Conservation (phyloP, 37 sponge, comb jelly and placozoan genomes). For the Chondrilla cf. caribensis region DNA sequence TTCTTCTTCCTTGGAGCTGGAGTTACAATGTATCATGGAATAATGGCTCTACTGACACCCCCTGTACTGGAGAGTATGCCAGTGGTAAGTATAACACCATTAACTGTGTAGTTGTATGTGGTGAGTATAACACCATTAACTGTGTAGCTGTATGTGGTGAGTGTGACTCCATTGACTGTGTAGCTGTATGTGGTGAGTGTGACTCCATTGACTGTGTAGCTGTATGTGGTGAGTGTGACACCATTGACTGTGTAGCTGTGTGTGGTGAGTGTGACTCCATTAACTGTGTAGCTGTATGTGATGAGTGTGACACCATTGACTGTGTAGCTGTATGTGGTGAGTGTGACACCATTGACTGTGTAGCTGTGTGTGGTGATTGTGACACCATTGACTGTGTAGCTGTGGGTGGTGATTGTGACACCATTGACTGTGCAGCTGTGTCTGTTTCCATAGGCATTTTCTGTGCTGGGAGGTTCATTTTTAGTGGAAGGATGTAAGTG, state of each 20-base stretch:
- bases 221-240: not conserved
- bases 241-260: too few relatives aligned
- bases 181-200: constrained; percentile 71
- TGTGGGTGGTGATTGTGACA: constrained; percentile 62
- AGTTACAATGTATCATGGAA: constrained; percentile 89
- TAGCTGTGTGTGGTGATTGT: not conserved
- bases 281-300: not conserved
- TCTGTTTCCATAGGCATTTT: constrained; percentile 54
- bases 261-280: constrained; percentile 48
- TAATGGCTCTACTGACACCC: constrained; percentile 74
- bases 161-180: too few relatives aligned
- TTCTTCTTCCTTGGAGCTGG: constrained; percentile 98
- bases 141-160: not conserved
- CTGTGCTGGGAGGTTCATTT: constrained; percentile 77
- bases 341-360: constrained; percentile 3
- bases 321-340: too few relatives aligned
- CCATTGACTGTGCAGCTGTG: not conserved
- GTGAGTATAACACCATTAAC: not conserved
- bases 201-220: too few relatives aligned
- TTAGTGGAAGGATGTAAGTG: constrained; percentile 78
- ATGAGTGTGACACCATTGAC: too few relatives aligned
- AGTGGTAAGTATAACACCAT: constrained; percentile 44
- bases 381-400: too few relatives aligned
- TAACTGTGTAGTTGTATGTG: not conserved
- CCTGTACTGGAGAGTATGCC: constrained; percentile 71